These are phyloP conservation scores for Embiotoca jacksoni DNA, from an alignment of 2,113 vertebrate genomes.

Conservation along the genomic window DNA sequence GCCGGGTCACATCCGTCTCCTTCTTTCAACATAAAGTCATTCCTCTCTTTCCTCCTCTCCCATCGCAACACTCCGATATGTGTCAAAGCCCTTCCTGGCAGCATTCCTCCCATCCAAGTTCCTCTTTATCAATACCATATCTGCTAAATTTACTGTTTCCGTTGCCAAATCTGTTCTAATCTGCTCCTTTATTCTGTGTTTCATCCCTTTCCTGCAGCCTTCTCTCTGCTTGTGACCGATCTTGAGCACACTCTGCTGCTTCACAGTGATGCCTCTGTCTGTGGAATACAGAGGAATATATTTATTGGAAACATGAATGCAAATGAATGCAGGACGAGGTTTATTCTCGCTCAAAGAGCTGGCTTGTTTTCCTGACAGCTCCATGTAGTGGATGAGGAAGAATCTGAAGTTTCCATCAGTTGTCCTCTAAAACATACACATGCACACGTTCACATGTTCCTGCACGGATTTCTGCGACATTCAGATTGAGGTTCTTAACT, in stretches of 20 bases:
- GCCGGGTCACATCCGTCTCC: conserved; percentile 75
- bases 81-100: conserved; percentile 60
- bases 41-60: conserved; percentile 54
- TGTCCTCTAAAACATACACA: conserved; percentile 23
- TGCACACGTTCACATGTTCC: background rate
- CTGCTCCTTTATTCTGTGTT: conserved; percentile 42
- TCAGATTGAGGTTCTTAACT: conserved; percentile 33
- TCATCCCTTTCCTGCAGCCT: conserved; percentile 46
- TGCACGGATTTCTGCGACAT: background rate
- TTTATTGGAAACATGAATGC: conserved; percentile 73
- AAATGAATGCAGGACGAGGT: conserved; percentile 69
- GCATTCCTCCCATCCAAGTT: conserved; percentile 40
- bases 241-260: conserved; percentile 17
- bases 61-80: conserved; percentile 28
- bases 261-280: conserved; percentile 68
- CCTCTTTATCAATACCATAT: conserved; percentile 59
- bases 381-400: conserved; percentile 39
- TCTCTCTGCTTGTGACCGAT: conserved; percentile 35
- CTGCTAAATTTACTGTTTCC: conserved; percentile 64
- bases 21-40: conserved; percentile 73
- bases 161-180: conserved; percentile 39
- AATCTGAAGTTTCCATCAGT: conserved; percentile 56
- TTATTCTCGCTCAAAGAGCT: conserved; percentile 70
- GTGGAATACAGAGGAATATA: conserved; percentile 58
- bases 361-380: conserved; percentile 61